Conservation (phyloP, 2,797 vertebrate species). For the Lepus oiostolus region DNA sequence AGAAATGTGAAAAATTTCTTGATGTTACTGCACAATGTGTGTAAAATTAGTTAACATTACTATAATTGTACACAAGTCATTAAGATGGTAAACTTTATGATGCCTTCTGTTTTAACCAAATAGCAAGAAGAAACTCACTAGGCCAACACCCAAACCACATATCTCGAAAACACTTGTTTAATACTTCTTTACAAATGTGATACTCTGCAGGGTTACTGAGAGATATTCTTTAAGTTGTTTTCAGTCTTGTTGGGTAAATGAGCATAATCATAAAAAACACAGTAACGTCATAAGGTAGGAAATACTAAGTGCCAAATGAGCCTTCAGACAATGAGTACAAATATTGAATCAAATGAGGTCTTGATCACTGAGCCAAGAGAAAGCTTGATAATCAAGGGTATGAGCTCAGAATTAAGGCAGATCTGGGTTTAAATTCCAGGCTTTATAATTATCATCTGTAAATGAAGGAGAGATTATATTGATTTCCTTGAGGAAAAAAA, state of each 20-base stretch:
- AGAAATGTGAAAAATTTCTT: neutral
- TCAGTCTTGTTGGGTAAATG: neutral
- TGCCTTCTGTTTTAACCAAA: neutral
- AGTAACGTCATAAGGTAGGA: neutral
- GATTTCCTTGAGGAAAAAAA: neutral
- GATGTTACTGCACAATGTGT: neutral
- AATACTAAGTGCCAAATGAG: neutral
- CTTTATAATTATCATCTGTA: neutral
- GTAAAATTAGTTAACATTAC: neutral
- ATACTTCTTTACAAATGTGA: neutral
- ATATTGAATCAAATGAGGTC: too few relatives aligned
- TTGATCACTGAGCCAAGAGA: neutral
- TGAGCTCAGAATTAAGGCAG: neutral
- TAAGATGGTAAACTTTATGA: neutral
- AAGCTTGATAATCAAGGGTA: neutral
- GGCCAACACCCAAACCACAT: neutral
- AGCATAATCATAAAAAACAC: neutral
- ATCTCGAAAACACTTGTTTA: neutral
- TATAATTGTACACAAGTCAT: neutral
- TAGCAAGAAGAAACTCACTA: neutral
- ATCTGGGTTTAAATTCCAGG: neutral
- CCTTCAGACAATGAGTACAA: neutral
- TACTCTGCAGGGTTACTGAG: fast-evolving
- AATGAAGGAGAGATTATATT: neutral
- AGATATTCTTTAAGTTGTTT: neutral